These are phyloP conservation scores for Phrynosoma blainvillii DNA, from an alignment of 2,113 vertebrate genomes.

Conservation along the genomic window DNA sequence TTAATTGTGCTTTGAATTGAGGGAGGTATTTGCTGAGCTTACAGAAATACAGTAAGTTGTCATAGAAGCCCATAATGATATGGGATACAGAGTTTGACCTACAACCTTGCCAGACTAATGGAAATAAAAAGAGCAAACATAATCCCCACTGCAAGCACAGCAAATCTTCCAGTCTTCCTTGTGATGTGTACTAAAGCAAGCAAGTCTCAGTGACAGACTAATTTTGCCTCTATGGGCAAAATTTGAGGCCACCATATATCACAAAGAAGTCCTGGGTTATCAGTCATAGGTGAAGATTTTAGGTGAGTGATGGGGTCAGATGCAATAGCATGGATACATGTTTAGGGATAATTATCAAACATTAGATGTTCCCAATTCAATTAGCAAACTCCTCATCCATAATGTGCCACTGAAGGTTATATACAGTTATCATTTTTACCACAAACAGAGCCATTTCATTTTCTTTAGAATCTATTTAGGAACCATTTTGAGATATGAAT, in stretches of 20 bases:
- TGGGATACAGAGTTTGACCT: slow-evolving; percentile 5
- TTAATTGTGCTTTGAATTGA: not conserved
- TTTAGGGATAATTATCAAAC: slow-evolving; percentile 45
- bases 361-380: slow-evolving; percentile 58
- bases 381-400: slow-evolving; percentile 8
- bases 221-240: slow-evolving; percentile 41
- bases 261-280: slow-evolving; percentile 42
- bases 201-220: slow-evolving; percentile 43
- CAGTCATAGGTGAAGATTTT: slow-evolving; percentile 47
- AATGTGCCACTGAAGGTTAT: slow-evolving; percentile 7
- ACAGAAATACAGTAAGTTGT: slow-evolving; percentile 10
- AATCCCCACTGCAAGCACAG: not conserved
- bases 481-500: not conserved
- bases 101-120: slow-evolving; percentile 29
- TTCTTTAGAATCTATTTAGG: not conserved
- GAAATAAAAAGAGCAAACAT: not conserved
- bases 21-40: not conserved
- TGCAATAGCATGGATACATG: slow-evolving; percentile 41
- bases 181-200: not conserved
- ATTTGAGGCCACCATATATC: slow-evolving; percentile 27
- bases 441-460: not conserved
- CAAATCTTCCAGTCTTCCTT: slow-evolving; percentile 30
- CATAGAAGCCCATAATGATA: not conserved
- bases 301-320: slow-evolving; percentile 17
- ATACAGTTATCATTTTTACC: not conserved